Conservation (phyloP, 2,797 vertebrate genomes). For the Myotis vivesi region DNA sequence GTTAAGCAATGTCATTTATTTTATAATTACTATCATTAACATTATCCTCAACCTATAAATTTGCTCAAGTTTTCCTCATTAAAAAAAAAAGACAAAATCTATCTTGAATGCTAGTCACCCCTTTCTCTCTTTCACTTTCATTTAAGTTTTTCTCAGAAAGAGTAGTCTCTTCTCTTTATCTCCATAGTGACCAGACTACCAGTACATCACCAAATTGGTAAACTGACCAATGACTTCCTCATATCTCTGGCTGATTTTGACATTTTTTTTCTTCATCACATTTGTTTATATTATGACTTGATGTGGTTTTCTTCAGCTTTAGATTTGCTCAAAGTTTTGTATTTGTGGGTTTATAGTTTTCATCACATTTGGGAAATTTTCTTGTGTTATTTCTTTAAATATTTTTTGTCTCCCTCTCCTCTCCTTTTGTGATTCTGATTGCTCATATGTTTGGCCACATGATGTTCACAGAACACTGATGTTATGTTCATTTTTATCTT, state of each 20-base stretch:
- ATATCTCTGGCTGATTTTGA: neutral
- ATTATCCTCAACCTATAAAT: conserved; percentile 6
- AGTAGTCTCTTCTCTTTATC: neutral
- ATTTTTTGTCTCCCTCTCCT: neutral
- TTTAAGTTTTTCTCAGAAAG: neutral
- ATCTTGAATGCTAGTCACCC: neutral
- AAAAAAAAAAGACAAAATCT: neutral
- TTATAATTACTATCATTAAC: neutral
- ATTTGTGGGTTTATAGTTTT: neutral
- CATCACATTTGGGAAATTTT: neutral
- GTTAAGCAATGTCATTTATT: neutral
- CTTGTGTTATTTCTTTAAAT: neutral
- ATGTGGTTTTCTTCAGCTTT: neutral
- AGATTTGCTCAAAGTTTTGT: neutral
- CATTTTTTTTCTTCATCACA: neutral
- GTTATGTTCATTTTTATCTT: neutral
- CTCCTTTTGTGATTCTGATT: neutral
- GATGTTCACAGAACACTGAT: neutral
- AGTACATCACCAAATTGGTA: neutral
- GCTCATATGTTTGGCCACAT: neutral
- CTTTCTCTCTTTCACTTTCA: neutral
- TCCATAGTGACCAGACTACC: neutral
- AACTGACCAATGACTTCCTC: neutral
- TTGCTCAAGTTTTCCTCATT: neutral
- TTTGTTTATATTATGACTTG: neutral